Evolutionary conservation across 2,797 vertebrate species (phyloP).

Genomic region (Acanthurus lineatus): DNA sequence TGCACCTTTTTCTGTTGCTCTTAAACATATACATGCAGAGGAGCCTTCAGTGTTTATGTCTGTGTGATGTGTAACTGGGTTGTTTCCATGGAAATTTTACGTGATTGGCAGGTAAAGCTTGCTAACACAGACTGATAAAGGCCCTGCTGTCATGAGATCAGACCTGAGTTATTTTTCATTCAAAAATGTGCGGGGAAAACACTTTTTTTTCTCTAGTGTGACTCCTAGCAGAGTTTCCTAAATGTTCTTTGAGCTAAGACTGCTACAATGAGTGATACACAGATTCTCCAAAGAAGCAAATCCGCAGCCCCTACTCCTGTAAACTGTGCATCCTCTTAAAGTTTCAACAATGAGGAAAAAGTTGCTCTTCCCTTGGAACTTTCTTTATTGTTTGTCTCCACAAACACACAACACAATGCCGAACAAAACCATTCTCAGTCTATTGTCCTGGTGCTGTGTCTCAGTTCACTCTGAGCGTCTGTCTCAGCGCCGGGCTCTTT

Average conservation of each 20-base stretch:
- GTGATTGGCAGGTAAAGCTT: neutral
- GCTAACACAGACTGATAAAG: neutral
- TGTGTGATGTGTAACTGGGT: neutral
- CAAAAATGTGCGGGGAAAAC: neutral
- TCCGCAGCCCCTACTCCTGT: constrained; percentile 32
- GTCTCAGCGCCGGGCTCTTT: constrained; percentile 79
- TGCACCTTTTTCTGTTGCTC: neutral
- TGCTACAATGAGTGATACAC: constrained; percentile 5
- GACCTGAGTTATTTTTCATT: neutral
- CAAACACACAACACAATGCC: constrained; percentile 74
- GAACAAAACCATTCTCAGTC: constrained; percentile 76
- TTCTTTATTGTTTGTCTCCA: constrained; percentile 77
- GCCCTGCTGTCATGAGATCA: constrained; percentile 5
- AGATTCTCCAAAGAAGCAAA: constrained; percentile 35
- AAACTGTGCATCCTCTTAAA: constrained; percentile 73
- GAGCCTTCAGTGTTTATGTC: neutral
- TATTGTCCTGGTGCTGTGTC: constrained; percentile 79
- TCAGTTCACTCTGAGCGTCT: constrained; percentile 78
- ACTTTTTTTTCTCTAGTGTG: neutral
- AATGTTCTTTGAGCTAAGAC: neutral
- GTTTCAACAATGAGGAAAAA: constrained; percentile 67
- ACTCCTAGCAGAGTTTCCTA: constrained; percentile 6
- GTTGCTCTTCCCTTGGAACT: constrained; percentile 71
- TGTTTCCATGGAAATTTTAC: neutral
- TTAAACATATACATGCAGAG: neutral